Percentiles rank a stretch among this genome's conserved stretches.
Evolutionary conservation across 2,888 invertebrate genomes (phyloP).

Genomic region (Barypeithes pellucidus): DNA sequence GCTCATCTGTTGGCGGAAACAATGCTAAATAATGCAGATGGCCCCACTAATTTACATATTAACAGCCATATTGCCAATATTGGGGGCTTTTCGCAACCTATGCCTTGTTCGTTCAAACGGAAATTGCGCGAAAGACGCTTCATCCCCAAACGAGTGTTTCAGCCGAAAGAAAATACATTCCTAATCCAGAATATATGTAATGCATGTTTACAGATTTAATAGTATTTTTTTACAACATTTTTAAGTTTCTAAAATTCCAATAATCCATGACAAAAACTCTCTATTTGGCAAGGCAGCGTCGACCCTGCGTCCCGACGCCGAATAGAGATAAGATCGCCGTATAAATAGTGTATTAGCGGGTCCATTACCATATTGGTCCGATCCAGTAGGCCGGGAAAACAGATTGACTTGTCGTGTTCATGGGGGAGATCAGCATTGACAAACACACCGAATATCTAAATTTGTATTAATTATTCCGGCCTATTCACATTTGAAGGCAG

Average conservation of each 20-base stretch:
- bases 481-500: background rate
- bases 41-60: conserved; percentile 52
- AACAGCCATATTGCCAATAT: conserved; percentile 51
- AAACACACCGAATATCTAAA: conserved; percentile 18
- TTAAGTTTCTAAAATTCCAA: too few species aligned
- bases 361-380: conserved; percentile 51
- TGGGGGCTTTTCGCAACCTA: background rate
- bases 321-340: conserved; percentile 40
- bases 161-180: too few species aligned
- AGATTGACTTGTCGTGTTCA: conserved; percentile 51
- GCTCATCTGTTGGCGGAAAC: conserved; percentile 51
- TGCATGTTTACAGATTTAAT: too few species aligned
- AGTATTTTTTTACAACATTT: too few species aligned
- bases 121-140: too few species aligned
- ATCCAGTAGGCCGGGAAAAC: conserved; percentile 31
- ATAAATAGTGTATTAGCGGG: conserved; percentile 52
- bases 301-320: conserved; percentile 2
- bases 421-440: conserved; percentile 35
- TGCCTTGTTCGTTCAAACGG: too few species aligned
- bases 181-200: too few species aligned
- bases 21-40: conserved; percentile 55
- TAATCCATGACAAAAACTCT: too few species aligned
- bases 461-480: conserved; percentile 26
- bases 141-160: too few species aligned
- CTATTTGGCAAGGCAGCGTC: background rate